phyloP scores from a whole-genome alignment of 2,888 invertebrate species.

The Metellina segmentata region DNA sequence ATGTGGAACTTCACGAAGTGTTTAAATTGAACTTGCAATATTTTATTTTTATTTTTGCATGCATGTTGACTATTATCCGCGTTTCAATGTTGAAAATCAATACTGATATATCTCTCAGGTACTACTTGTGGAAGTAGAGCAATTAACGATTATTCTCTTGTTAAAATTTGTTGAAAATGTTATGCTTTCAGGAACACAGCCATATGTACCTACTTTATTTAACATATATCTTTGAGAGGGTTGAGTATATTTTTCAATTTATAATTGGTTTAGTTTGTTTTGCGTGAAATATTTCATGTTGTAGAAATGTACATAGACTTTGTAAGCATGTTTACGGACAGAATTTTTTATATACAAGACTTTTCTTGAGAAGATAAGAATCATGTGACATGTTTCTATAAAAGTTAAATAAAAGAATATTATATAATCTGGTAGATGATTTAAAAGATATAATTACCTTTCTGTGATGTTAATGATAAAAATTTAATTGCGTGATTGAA shows the following conservation, averaged over 20 bases:
- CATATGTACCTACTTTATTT: neutral
- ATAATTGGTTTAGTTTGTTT: neutral
- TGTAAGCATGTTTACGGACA: neutral
- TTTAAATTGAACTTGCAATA: slow-evolving; percentile 44
- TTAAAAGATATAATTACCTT: neutral
- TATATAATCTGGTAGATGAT: neutral
- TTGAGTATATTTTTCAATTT: neutral
- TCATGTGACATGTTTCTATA: neutral
- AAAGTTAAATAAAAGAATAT: neutral
- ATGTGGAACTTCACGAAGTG: neutral
- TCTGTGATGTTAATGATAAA: neutral
- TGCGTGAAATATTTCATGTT: neutral
- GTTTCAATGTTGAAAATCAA: slow-evolving; percentile 41
- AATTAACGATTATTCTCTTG: slow-evolving; percentile 45
- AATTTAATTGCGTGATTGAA: neutral
- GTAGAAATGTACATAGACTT: slow-evolving; percentile 8
- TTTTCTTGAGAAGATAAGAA: neutral
- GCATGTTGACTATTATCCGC: slow-evolving; percentile 11
- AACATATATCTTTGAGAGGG: slow-evolving; percentile 3
- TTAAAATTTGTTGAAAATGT: slow-evolving; percentile 28
- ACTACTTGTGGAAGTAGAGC: slow-evolving; percentile 39
- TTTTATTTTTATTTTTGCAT: neutral
- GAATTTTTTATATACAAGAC: neutral
- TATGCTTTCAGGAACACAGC: neutral
- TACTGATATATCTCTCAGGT: slow-evolving; percentile 42